phyloP scores from a whole-genome alignment of 2,797 vertebrate species.

The Amblyopsis hoosieri region DNA sequence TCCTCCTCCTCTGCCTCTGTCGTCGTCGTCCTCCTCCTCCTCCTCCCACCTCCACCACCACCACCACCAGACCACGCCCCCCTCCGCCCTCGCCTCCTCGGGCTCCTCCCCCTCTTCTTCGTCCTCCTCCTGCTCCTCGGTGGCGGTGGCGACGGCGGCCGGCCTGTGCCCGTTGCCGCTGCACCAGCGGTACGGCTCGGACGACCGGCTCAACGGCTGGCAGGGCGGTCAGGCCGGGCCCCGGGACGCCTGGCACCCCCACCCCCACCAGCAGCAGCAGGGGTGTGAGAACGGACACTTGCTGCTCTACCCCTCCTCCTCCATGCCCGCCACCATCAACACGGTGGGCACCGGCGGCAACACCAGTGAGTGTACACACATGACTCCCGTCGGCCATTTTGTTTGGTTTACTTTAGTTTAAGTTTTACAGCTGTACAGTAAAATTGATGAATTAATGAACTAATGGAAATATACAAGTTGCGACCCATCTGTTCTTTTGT shows the following conservation, averaged over 20 bases:
- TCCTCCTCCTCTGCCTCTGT: conserved; percentile 63
- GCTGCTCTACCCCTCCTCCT: conserved; percentile 93
- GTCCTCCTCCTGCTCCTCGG: conserved; percentile 15
- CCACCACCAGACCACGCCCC: conserved; percentile 68
- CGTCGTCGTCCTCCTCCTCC: conserved; percentile 12
- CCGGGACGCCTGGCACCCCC: conserved; percentile 85
- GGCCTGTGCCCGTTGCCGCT: conserved; percentile 86
- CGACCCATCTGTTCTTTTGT: no score
- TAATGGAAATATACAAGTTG: no score
- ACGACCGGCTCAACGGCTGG: conserved; percentile 98
- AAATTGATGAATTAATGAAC: no score
- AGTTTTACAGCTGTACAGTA: no score
- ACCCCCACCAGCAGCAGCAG: conserved; percentile 88
- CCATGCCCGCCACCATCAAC: conserved; percentile 94
- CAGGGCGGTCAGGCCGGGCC: conserved; percentile 90
- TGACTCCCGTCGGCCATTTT: not conserved
- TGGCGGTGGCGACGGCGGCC: conserved; percentile 61
- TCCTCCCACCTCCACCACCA: conserved; percentile 41
- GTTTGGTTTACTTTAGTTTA: not conserved
- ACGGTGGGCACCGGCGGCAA: conserved; percentile 89
- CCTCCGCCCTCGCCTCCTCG: conserved; percentile 66
- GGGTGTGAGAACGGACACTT: conserved; percentile 94
- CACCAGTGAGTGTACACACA: conserved; percentile 83
- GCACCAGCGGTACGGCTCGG: conserved; percentile 96
- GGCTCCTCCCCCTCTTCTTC: conserved; percentile 59